A percentile compares a stretch with the other conserved stretches of the same genome.
phyloP scores from a whole-genome alignment of 2,797 vertebrate genomes.

The Linurgus olivaceus region DNA sequence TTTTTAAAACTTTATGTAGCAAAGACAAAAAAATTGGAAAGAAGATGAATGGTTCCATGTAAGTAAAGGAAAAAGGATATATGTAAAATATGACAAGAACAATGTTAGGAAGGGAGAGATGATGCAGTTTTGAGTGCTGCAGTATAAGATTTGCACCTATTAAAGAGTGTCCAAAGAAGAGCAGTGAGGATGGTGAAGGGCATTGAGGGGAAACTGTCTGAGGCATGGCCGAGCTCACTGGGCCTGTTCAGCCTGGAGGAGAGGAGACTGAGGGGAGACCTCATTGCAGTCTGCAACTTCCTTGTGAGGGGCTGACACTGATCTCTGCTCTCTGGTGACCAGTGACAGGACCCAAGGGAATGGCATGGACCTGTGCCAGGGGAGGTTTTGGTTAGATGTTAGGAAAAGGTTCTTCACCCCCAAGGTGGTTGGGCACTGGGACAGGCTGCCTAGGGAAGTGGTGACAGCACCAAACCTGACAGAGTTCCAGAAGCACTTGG shows the following conservation, averaged over 20 bases:
- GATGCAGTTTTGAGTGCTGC: neutral
- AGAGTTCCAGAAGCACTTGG: neutral
- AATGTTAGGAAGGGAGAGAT: neutral
- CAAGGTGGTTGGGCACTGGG: accelerated
- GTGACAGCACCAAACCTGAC: neutral
- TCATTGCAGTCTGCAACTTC: neutral
- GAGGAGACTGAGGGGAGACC: neutral
- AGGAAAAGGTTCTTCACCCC: neutral
- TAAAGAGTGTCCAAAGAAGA: neutral
- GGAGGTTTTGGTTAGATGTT: neutral
- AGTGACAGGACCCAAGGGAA: neutral
- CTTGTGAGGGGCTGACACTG: accelerated
- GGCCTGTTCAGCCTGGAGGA: neutral
- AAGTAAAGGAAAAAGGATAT: neutral
- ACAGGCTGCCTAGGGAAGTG: neutral
- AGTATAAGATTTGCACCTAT: neutral
- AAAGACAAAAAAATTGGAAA: neutral
- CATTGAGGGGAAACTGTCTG: neutral
- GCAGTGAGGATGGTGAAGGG: neutral
- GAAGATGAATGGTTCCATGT: neutral
- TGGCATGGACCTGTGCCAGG: neutral
- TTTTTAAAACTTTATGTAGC: neutral
- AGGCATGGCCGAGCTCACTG: neutral
- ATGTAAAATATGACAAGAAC: neutral
- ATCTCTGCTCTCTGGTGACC: neutral